Conservation (phyloP, 2,888 invertebrate species). For the Synergus umbraculus region DNA sequence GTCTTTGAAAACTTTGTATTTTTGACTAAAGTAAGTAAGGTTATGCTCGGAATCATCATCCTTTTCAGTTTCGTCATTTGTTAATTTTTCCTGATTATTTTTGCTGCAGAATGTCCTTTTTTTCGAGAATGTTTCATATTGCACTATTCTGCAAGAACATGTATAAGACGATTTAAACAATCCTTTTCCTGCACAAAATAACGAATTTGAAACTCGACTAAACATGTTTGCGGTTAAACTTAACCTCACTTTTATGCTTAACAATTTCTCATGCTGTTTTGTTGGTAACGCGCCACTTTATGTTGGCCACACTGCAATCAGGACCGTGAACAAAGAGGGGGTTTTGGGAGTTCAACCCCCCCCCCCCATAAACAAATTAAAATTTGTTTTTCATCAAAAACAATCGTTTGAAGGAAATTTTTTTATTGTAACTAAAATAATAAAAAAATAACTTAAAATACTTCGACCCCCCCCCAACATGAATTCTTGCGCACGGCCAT, state of each 20-base stretch:
- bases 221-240: neutral
- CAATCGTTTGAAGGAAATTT: too few species aligned
- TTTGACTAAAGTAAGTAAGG: constrained; percentile 77
- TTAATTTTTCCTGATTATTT: constrained; percentile 37
- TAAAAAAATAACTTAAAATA: too few species aligned
- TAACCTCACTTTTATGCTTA: neutral
- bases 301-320: neutral
- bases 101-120: constrained; percentile 24
- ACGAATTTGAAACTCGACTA: constrained; percentile 13
- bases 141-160: neutral
- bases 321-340: too few species aligned
- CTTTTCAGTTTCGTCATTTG: constrained; percentile 45
- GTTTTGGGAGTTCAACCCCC: too few species aligned
- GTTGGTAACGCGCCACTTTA: neutral
- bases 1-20: constrained; percentile 86
- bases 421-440: too few species aligned
- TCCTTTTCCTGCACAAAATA: constrained; percentile 23
- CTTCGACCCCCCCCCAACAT: too few species aligned
- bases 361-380: too few species aligned
- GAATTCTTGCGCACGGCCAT: too few species aligned
- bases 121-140: constrained; percentile 1
- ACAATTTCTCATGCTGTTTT: neutral
- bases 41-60: constrained; percentile 51
- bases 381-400: too few species aligned
- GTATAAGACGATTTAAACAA: constrained; percentile 27